Evolutionary conservation across 2,888 invertebrate species (phyloP).

Genomic region (Yponomeuta plumbellus): DNA sequence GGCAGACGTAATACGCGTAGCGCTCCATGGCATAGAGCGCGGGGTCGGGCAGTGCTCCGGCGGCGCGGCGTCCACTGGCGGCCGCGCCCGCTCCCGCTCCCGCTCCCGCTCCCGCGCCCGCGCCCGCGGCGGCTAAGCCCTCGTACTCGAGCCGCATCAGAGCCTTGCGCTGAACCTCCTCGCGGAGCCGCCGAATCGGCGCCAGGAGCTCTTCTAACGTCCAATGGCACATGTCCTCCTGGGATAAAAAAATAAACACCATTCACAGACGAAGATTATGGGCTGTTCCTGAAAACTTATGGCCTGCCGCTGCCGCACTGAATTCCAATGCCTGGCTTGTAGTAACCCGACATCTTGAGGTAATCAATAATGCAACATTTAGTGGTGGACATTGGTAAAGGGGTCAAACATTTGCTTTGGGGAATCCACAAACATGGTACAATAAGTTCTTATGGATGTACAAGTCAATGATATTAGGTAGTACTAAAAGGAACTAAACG

Average conservation of each 20-base stretch:
- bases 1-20: conserved; percentile 98
- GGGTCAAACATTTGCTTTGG: too few species aligned
- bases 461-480: too few species aligned
- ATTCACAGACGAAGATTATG: too few species aligned
- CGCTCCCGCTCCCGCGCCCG: conserved; percentile 50
- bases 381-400: too few species aligned
- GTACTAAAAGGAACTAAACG: too few species aligned
- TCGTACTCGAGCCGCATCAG: conserved; percentile 97
- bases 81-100: conserved; percentile 66
- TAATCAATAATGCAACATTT: too few species aligned
- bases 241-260: conserved; percentile 19
- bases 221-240: conserved; percentile 90
- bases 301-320: too few species aligned
- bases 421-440: too few species aligned
- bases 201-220: conserved; percentile 85
- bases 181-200: conserved; percentile 88
- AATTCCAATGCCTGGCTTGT: too few species aligned
- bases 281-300: too few species aligned
- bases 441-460: too few species aligned
- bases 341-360: too few species aligned
- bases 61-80: conserved; percentile 78
- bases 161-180: conserved; percentile 95
- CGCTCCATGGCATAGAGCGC: conserved; percentile 96
- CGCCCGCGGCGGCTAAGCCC: conserved; percentile 84
- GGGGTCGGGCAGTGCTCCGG: conserved; percentile 83